These are phyloP conservation scores for Portunus trituberculatus DNA, from an alignment of 1,140 invertebrate genomes.

Conservation along the genomic window DNA sequence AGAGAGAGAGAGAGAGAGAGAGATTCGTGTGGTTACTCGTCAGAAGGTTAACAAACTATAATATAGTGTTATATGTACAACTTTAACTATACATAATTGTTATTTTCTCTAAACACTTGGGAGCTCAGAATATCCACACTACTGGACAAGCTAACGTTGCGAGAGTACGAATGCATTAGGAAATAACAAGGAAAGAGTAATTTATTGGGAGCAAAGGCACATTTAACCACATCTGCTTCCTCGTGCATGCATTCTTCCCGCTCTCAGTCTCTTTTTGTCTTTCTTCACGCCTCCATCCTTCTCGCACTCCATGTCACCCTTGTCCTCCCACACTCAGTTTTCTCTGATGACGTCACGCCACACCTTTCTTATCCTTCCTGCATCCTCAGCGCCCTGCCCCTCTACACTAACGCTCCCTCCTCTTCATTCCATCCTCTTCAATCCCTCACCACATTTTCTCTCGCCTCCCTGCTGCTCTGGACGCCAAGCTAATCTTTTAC, in stretches of 20 bases:
- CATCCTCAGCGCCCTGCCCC: background rate
- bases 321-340: background rate
- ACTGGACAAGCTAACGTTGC: too few relatives aligned
- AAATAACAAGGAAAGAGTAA: background rate
- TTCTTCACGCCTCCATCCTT: background rate
- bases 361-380: background rate
- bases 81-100: too few relatives aligned
- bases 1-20: conserved; percentile 43
- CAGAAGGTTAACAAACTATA: too few relatives aligned
- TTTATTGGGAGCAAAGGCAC: too few relatives aligned
- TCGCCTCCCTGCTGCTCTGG: background rate
- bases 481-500: conserved; percentile 25
- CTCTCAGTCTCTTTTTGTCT: background rate
- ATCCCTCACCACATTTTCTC: background rate
- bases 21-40: background rate
- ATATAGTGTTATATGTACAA: too few relatives aligned
- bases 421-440: background rate
- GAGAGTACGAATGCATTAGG: too few relatives aligned
- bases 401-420: background rate
- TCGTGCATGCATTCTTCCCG: background rate
- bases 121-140: too few relatives aligned
- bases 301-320: background rate
- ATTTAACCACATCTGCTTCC: too few relatives aligned
- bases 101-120: too few relatives aligned
- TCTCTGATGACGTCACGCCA: background rate